These are phyloP conservation scores for Drosophila gunungcola DNA, from an alignment of 1,140 invertebrate genomes.

Conservation along the genomic window DNA sequence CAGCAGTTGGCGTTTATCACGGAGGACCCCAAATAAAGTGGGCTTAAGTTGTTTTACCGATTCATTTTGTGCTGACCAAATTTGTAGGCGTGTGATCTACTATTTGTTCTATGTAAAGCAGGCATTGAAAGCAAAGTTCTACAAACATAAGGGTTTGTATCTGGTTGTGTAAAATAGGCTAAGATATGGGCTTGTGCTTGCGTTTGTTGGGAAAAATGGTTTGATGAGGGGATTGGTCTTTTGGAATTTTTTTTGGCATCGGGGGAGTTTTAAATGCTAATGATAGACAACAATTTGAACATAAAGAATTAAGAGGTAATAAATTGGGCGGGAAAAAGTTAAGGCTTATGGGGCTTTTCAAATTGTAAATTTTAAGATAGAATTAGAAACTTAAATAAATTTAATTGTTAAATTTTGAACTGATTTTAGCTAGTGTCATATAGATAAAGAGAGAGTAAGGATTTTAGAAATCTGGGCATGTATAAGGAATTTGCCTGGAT, in stretches of 20 bases:
- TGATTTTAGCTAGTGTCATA: too few species aligned
- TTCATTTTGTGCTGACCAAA: constrained; percentile 4
- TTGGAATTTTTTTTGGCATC: background rate
- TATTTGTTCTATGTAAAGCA: constrained; percentile 26
- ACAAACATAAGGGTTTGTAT: constrained; percentile 9
- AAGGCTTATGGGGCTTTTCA: too few species aligned
- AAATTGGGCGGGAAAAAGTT: too few species aligned
- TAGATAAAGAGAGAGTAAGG: too few species aligned
- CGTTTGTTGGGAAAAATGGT: background rate
- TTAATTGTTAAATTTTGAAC: too few species aligned
- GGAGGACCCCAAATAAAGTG: background rate
- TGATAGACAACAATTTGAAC: background rate
- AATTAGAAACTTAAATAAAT: too few species aligned
- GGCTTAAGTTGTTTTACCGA: background rate
- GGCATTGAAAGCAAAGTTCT: constrained; percentile 28
- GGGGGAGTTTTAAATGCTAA: background rate
- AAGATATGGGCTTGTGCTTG: background rate
- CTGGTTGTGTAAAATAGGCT: background rate
- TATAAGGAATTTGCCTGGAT: background rate
- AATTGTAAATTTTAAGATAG: too few species aligned
- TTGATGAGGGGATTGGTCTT: background rate
- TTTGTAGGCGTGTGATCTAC: constrained; percentile 4
- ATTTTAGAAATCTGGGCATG: too few species aligned
- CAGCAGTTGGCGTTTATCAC: constrained; percentile 29
- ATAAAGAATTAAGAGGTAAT: background rate